Conservation (phyloP, 2,797 vertebrate genomes). For the Nannoperca obscura region DNA sequence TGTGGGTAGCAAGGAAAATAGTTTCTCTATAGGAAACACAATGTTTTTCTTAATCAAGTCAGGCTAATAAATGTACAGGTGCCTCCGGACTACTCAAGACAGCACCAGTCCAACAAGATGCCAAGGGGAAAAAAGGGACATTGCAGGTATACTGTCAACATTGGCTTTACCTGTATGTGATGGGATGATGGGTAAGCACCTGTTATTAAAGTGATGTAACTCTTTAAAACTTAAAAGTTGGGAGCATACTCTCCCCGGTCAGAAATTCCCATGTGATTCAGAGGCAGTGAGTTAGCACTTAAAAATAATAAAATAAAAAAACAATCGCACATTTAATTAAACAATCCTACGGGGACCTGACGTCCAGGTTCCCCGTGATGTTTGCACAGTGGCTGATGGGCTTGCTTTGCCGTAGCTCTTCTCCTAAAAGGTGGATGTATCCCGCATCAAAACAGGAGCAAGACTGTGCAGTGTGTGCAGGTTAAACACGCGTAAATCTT, state of each 20-base stretch:
- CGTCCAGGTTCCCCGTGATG: slow-evolving; percentile 27
- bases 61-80: not conserved
- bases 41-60: not conserved
- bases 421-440: not conserved
- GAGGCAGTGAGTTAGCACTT: slow-evolving; percentile 22
- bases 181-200: not conserved
- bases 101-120: not conserved
- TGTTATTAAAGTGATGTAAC: not conserved
- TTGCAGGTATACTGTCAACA: not conserved
- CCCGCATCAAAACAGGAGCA: not conserved
- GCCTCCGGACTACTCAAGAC: not conserved
- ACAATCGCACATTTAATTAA: not conserved
- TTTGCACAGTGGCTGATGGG: slow-evolving; percentile 26
- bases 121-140: not conserved
- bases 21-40: not conserved
- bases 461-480: not conserved
- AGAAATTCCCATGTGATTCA: not conserved
- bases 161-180: not conserved
- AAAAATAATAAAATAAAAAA: not conserved
- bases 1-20: not conserved
- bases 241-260: not conserved
- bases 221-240: slow-evolving; percentile 9
- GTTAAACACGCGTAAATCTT: not conserved
- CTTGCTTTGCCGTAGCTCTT: not conserved
- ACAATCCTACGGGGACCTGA: slow-evolving; percentile 12